A percentile compares a stretch with the other conserved stretches of the same genome.
Conservation (phyloP, 2,888 invertebrate species). For the Anoplius nigerrimus region DNA sequence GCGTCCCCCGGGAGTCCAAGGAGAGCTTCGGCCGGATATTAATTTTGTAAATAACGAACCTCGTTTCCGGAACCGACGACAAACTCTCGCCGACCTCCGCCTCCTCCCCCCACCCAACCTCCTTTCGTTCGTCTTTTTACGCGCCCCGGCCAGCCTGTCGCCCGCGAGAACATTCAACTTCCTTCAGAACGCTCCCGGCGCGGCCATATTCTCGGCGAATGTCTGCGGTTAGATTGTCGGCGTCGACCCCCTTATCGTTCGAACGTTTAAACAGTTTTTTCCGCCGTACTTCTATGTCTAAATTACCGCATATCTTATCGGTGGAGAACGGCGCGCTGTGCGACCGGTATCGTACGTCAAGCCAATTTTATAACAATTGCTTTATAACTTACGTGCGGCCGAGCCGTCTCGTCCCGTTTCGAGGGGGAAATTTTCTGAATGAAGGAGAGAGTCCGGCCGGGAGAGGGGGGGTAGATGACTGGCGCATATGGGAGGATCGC, state of each 20-base stretch:
- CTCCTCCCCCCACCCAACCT: not conserved
- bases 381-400: no score
- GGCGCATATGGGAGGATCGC: no score
- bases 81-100: conserved; percentile 24
- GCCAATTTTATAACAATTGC: no score
- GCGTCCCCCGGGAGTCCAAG: conserved; percentile 30
- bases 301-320: no score
- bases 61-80: conserved; percentile 31
- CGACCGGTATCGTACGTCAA: no score
- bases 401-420: conserved; percentile 6
- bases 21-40: conserved; percentile 55
- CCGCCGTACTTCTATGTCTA: no score
- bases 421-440: not conserved
- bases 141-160: not conserved
- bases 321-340: no score
- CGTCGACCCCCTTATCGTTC: no score
- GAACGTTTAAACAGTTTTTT: no score
- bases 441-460: no score
- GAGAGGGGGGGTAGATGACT: no score
- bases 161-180: not conserved
- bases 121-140: conserved; percentile 2
- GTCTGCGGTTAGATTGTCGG: not conserved
- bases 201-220: no score
- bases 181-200: not conserved
- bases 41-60: conserved; percentile 64